These are phyloP conservation scores for Melitaea athalia DNA, from an alignment of 2,888 invertebrate species.

Conservation along the genomic window DNA sequence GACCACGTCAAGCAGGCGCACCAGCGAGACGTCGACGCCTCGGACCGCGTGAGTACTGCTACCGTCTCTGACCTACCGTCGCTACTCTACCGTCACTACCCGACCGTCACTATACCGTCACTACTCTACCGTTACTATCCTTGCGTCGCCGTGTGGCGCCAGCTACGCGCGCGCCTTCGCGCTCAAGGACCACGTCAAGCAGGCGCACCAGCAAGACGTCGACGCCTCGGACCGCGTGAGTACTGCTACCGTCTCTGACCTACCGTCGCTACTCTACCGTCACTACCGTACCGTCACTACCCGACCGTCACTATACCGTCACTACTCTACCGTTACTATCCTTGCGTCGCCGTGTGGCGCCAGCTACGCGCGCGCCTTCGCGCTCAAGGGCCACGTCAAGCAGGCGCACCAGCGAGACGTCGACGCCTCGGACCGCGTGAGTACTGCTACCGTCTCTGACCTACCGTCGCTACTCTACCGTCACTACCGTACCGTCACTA, in stretches of 20 bases:
- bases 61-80: too few relatives aligned
- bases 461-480: too few relatives aligned
- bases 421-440: constrained; percentile 19
- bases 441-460: not conserved
- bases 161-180: constrained; percentile 89
- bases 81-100: not conserved
- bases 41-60: constrained; percentile 15
- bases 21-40: constrained; percentile 48
- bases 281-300: not conserved
- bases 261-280: too few relatives aligned
- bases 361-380: constrained; percentile 88
- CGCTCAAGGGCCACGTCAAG: constrained; percentile 87
- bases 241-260: not conserved
- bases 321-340: constrained; percentile 21
- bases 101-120: not conserved
- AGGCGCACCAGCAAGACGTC: constrained; percentile 78
- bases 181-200: constrained; percentile 87
- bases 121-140: too few relatives aligned
- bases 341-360: constrained; percentile 84
- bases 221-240: constrained; percentile 21
- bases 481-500: not conserved
- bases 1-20: constrained; percentile 88
- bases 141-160: constrained; percentile 88
- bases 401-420: constrained; percentile 80
- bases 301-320: too few relatives aligned